phyloP scores from a whole-genome alignment of 2,113 vertebrate genomes.

The Lota lota region DNA sequence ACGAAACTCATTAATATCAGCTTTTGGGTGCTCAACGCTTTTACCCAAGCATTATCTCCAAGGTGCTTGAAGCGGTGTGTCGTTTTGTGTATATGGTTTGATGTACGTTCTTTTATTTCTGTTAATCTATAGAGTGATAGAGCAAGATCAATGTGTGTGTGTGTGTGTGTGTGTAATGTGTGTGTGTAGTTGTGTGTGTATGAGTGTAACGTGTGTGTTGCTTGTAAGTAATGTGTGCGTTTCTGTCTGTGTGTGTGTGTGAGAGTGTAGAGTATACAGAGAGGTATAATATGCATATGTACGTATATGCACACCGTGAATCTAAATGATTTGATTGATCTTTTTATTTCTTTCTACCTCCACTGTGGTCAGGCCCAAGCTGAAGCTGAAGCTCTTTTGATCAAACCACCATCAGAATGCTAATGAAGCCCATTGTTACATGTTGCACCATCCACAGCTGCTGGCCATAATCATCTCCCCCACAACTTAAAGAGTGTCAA shows the following conservation, averaged over 20 bases:
- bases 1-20: constrained; percentile 36
- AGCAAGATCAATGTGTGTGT: constrained; percentile 16
- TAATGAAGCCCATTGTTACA: constrained; percentile 70
- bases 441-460: constrained; percentile 65
- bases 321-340: constrained; percentile 15
- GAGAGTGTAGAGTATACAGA: neutral
- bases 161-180: neutral
- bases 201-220: neutral
- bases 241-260: constrained; percentile 4
- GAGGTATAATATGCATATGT: neutral
- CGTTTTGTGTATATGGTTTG: neutral
- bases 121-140: constrained; percentile 6
- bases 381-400: constrained; percentile 2
- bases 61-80: neutral
- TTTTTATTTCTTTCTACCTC: constrained; percentile 21
- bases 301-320: neutral
- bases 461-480: constrained; percentile 72
- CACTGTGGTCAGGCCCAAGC: constrained; percentile 8
- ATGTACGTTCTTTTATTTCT: constrained; percentile 10
- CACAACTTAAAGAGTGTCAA: constrained; percentile 72
- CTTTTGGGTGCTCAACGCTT: constrained; percentile 27
- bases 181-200: neutral
- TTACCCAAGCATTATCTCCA: constrained; percentile 13
- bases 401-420: constrained; percentile 48
- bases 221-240: neutral